phyloP scores from a whole-genome alignment of 92 coral and sea anemone species.

The Actinostola sp. region DNA sequence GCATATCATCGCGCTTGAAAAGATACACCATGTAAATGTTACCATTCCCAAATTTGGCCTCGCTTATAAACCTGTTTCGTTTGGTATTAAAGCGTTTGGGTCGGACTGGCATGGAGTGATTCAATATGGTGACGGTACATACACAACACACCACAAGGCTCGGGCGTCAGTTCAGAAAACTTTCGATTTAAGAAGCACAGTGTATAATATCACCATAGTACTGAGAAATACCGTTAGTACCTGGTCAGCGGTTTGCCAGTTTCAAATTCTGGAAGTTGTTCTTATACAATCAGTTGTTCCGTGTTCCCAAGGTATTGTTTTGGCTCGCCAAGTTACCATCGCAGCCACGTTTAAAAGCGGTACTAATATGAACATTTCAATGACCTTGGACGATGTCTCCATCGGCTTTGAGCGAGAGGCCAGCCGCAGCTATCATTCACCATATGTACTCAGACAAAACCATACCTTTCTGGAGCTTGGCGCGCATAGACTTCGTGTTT shows the following conservation, averaged over 20 bases:
- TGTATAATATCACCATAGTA: not conserved
- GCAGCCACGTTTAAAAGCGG: not conserved
- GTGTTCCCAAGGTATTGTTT: not conserved
- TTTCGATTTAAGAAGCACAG: not conserved
- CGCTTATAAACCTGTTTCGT: not conserved
- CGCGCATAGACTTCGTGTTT: slow-evolving; percentile 25
- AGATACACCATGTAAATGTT: slow-evolving; percentile 10
- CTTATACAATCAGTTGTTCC: not conserved
- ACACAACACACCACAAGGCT: not conserved
- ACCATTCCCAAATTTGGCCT: not conserved
- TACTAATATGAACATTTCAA: not conserved
- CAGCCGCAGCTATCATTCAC: not conserved
- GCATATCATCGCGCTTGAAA: slow-evolving; percentile 4
- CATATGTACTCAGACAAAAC: not conserved
- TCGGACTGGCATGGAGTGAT: not conserved
- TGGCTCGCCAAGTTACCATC: not conserved
- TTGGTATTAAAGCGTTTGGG: slow-evolving; percentile 13
- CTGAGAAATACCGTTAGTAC: not conserved
- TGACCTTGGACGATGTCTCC: not conserved
- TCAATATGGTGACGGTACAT: not conserved
- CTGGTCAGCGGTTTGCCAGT: not conserved
- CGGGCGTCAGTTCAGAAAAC: no score
- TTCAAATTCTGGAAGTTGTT: not conserved
- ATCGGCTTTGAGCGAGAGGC: not conserved
- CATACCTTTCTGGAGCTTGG: slow-evolving; percentile 24